Percentiles rank a stretch among this genome's conserved stretches.
phyloP scores from a whole-genome alignment of 2,113 vertebrate species.

The Hirundichthys speculiger region DNA sequence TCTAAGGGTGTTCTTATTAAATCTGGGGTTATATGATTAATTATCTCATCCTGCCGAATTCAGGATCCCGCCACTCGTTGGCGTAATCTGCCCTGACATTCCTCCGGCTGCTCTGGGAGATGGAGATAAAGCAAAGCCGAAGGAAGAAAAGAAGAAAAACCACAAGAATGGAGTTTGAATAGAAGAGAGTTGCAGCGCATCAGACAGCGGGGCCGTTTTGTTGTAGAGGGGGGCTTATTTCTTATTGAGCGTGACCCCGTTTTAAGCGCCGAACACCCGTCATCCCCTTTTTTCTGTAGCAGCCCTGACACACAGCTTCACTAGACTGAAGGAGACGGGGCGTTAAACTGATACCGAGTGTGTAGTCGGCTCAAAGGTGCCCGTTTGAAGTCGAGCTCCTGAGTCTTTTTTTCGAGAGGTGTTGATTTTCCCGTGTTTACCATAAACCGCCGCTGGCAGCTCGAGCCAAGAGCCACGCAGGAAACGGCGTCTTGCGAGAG shows the following conservation, averaged over 20 bases:
- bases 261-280: constrained; percentile 50
- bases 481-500: constrained; percentile 40
- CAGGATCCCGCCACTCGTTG: constrained; percentile 20
- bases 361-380: not conserved
- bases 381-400: not conserved
- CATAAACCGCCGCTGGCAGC: constrained; percentile 33
- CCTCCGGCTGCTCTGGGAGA: constrained; percentile 29
- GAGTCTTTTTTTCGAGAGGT: constrained; percentile 18
- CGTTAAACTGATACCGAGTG: constrained; percentile 16
- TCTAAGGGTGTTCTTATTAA: constrained; percentile 34
- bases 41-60: constrained; percentile 37
- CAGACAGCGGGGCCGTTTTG: constrained; percentile 36
- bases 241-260: constrained; percentile 66
- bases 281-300: constrained; percentile 33
- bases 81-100: constrained; percentile 32
- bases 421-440: constrained; percentile 49
- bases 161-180: constrained; percentile 46
- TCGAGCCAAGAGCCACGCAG: constrained; percentile 33
- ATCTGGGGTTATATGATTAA: constrained; percentile 50
- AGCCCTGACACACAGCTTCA: constrained; percentile 41
- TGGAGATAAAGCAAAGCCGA: not conserved
- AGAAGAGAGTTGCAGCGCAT: constrained; percentile 35
- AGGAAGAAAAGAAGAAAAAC: constrained; percentile 15
- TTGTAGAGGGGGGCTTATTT: constrained; percentile 34
- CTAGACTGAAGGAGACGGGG: constrained; percentile 32